Conservation (phyloP, 2,113 vertebrate species). For the Channa maculata region DNA sequence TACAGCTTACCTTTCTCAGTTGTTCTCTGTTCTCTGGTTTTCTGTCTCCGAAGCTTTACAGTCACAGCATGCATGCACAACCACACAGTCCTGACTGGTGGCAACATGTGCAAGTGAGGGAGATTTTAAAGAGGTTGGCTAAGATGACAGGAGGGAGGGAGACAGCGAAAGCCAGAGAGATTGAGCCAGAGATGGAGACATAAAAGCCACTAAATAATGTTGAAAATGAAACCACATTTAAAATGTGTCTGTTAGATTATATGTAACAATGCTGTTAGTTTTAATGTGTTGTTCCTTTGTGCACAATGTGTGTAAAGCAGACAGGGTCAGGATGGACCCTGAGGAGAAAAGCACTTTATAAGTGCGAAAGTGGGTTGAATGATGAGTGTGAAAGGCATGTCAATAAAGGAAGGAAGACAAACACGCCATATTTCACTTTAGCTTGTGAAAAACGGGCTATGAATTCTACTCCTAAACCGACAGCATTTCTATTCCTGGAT, state of each 20-base stretch:
- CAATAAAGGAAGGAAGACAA: conserved; percentile 6
- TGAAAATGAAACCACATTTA: neutral
- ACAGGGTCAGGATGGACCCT: conserved; percentile 18
- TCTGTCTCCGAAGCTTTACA: neutral
- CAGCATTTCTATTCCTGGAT: no score
- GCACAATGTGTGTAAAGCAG: neutral
- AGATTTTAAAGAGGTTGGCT: conserved; percentile 41
- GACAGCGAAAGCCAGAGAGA: conserved; percentile 4
- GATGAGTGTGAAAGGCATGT: conserved; percentile 29
- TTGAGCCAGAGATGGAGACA: neutral
- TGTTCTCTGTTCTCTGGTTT: neutral
- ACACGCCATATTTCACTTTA: neutral
- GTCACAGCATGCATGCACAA: conserved; percentile 7
- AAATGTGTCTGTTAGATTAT: neutral
- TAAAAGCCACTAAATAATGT: neutral
- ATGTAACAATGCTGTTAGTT: neutral
- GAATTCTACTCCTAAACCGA: neutral
- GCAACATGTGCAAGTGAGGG: conserved; percentile 13
- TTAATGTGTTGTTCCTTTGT: neutral
- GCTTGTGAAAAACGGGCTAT: neutral
- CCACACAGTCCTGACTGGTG: conserved; percentile 13
- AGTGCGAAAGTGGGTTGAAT: neutral
- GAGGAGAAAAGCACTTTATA: conserved; percentile 34
- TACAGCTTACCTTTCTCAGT: conserved; percentile 50
- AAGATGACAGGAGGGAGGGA: conserved; percentile 25